Percentiles rank a stretch among this genome's conserved stretches.
Evolutionary conservation across 1,140 invertebrate species (phyloP).

Genomic region (Solenopsis fugax): DNA sequence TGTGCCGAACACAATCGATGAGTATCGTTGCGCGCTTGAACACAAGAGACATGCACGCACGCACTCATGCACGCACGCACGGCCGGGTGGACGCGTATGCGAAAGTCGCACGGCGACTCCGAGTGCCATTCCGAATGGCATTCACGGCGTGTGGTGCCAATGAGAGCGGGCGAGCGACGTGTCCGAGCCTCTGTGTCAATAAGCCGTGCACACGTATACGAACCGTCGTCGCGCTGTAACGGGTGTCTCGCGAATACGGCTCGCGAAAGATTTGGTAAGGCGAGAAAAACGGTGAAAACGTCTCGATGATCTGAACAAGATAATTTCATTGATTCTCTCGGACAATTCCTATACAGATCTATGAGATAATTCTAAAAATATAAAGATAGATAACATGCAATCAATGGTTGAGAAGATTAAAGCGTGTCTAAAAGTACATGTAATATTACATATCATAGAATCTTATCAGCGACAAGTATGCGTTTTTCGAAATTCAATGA

Average conservation of each 20-base stretch:
- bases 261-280: background rate
- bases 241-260: constrained; percentile 31
- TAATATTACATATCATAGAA: too few species aligned
- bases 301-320: too few species aligned
- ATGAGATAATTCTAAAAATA: too few species aligned
- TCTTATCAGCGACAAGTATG: too few species aligned
- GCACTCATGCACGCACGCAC: background rate
- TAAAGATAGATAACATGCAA: too few species aligned
- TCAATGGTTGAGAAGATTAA: too few species aligned
- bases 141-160: constrained; percentile 52
- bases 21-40: constrained; percentile 6
- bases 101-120: constrained; percentile 41
- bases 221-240: background rate
- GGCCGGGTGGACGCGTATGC: background rate
- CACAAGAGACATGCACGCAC: constrained; percentile 31
- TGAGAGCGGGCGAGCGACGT: constrained; percentile 34
- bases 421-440: too few species aligned
- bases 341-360: too few species aligned
- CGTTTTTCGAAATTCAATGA: background rate
- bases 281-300: too few species aligned
- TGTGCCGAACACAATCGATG: constrained; percentile 49
- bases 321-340: too few species aligned
- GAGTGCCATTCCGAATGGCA: constrained; percentile 19
- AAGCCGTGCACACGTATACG: constrained; percentile 10
- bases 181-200: constrained; percentile 54